Evolutionary conservation across 2,113 vertebrate species (phyloP).

Genomic region (Colius striatus): DNA sequence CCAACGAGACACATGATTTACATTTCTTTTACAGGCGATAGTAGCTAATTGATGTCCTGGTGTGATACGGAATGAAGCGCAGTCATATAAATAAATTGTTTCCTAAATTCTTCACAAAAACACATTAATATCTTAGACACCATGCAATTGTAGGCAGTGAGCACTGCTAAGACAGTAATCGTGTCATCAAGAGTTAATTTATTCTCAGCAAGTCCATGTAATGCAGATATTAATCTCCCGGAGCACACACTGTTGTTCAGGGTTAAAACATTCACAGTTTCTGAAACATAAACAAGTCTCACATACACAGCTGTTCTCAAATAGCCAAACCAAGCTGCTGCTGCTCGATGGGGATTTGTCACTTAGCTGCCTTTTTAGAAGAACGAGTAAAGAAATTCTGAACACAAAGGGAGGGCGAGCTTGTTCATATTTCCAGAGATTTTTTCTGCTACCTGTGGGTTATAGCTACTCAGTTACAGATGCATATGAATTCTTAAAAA

Average conservation of each 20-base stretch:
- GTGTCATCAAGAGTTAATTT: constrained; percentile 77
- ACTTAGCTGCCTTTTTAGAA: neutral
- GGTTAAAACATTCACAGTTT: constrained; percentile 63
- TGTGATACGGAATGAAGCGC: constrained; percentile 71
- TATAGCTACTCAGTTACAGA: neutral
- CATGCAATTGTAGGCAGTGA: constrained; percentile 67
- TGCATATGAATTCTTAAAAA: neutral
- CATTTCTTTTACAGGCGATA: constrained; percentile 62
- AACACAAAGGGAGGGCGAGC: neutral
- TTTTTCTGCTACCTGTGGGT: neutral
- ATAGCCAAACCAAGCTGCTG: neutral
- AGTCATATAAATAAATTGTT: constrained; percentile 69
- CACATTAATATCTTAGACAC: constrained; percentile 74
- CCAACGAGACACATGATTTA: constrained; percentile 68
- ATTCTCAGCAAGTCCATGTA: constrained; percentile 73
- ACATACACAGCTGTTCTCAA: neutral
- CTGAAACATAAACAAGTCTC: constrained; percentile 62
- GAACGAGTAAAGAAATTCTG: neutral
- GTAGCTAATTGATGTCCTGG: constrained; percentile 71
- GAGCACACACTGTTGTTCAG: constrained; percentile 64
- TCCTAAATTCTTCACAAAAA: constrained; percentile 73
- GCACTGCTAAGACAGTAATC: constrained; percentile 72
- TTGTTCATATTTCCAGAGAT: neutral
- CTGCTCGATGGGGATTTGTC: neutral
- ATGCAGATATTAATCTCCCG: constrained; percentile 75